Base-by-base conservation (phyloP, 1,140 invertebrate species). In the Drosophila pachea region DNA sequence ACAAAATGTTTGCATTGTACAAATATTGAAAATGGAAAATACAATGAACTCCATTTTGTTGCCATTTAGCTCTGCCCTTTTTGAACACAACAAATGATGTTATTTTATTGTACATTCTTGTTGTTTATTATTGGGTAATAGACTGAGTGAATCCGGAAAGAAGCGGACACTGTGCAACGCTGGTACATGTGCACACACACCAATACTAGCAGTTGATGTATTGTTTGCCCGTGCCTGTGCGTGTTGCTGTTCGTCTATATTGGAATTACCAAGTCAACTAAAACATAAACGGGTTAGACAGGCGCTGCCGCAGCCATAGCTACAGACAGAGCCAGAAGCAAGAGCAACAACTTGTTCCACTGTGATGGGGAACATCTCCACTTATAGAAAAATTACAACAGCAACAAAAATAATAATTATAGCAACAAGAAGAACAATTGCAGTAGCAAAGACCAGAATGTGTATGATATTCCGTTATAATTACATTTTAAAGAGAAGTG, bases 201-300 rank as follows among this genome's bases (percentile, higher is more conserved):
- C 16, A 56, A 55, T 12, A 43, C 58, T 45, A 71, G 69, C 64
- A 73, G 74, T 73, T 78, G 75, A 78, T 78, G 75, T 67, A 78
- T 75, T 83, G 68, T 70, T 64, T 55, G 22, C 22, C 22, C 22
- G 35, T 72, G 73, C 70, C 73, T 79, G 66, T 79, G 76, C 79
- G 75, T 82, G 71, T 70, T 67, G 33, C 29, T 58, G 9, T 12
- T 49, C 31, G 38, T 62, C 47, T 70, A 62, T 50, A 71, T 73
- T 47, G 67, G 56, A 72, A 62, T 73, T 78, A 74, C 68, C 76
- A 82, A 73, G 68, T 83, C 79, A 73, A 77, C 66, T 84, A 87
- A 76, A 86, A 69, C 62, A 67, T 72, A 84, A 82, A 87, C 78
- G 76, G 74, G 76, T 87, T 83, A 87, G 68, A 59, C 69, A 81